These are phyloP conservation scores for Philereme transversata DNA, from an alignment of 2,888 invertebrate genomes.

Conservation along the genomic window DNA sequence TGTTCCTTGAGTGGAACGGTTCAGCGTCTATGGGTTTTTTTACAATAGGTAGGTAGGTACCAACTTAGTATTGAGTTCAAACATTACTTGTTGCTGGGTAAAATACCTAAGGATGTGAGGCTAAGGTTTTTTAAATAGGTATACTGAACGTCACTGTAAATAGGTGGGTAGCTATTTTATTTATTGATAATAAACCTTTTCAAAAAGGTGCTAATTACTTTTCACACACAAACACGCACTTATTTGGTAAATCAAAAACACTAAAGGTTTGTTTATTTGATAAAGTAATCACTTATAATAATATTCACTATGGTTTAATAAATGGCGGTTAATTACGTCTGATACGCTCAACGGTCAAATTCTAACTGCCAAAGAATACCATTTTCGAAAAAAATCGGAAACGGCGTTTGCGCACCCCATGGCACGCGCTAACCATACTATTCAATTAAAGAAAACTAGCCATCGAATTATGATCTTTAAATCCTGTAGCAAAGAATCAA, in stretches of 20 bases:
- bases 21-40: slow-evolving; percentile 14
- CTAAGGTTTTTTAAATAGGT: no score
- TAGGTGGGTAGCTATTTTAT: no score
- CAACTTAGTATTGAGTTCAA: neutral
- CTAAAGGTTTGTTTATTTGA: neutral
- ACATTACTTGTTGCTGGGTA: no score
- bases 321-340: slow-evolving; percentile 40
- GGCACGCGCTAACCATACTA: slow-evolving; percentile 66
- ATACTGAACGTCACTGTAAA: no score
- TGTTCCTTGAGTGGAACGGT: slow-evolving; percentile 40
- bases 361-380: slow-evolving; percentile 65
- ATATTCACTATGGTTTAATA: neutral
- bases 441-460: slow-evolving; percentile 27
- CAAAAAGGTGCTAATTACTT: neutral
- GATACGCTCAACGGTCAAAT: slow-evolving; percentile 58
- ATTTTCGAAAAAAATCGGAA: slow-evolving; percentile 70
- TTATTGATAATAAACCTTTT: no score
- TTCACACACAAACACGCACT: neutral
- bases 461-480: slow-evolving; percentile 16
- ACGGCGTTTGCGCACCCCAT: slow-evolving; percentile 76
- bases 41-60: neutral
- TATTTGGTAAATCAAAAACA: neutral
- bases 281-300: slow-evolving; percentile 1
- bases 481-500: neutral
- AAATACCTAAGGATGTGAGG: no score